Evolutionary conservation across 1,140 invertebrate species (phyloP).

Genomic region (Brachionus koreanus): DNA sequence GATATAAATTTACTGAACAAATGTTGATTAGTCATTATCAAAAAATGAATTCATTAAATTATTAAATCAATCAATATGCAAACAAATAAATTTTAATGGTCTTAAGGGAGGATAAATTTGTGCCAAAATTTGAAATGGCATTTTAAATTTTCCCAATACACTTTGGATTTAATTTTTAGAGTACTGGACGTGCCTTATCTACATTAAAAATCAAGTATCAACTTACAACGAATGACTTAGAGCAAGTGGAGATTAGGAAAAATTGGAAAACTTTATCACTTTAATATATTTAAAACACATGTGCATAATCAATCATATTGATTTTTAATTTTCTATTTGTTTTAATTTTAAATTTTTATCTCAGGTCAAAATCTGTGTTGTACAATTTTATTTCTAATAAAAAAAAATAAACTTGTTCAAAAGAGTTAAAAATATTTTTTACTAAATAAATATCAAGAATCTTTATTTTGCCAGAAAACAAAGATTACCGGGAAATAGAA

Average conservation of each 20-base stretch:
- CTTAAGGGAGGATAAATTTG: background rate
- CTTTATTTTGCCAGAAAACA: too few relatives aligned
- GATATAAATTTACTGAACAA: background rate
- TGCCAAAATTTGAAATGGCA: conserved; percentile 10
- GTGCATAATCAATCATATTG: conserved; percentile 41
- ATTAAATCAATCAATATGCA: background rate
- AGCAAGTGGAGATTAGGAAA: background rate
- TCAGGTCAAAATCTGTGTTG: background rate
- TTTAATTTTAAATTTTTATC: conserved; percentile 4
- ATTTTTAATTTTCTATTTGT: conserved; percentile 18
- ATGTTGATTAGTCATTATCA: background rate
- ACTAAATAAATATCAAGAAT: too few relatives aligned
- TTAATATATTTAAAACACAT: conserved; percentile 16
- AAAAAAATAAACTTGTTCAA: too few relatives aligned
- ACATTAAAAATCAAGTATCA: conserved; percentile 24
- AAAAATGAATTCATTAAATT: background rate
- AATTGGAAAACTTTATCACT: background rate
- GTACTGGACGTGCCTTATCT: conserved; percentile 15
- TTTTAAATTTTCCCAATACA: conserved; percentile 7
- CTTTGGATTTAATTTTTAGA: conserved; percentile 26
- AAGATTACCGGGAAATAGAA: too few relatives aligned
- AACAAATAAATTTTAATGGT: background rate
- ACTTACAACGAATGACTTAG: background rate
- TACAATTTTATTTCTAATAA: background rate
- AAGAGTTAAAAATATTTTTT: too few relatives aligned